A percentile compares a stretch with the other conserved stretches of the same genome.
phyloP scores from a whole-genome alignment of 1,140 invertebrate species.

The Muscidifurax raptorellus region DNA sequence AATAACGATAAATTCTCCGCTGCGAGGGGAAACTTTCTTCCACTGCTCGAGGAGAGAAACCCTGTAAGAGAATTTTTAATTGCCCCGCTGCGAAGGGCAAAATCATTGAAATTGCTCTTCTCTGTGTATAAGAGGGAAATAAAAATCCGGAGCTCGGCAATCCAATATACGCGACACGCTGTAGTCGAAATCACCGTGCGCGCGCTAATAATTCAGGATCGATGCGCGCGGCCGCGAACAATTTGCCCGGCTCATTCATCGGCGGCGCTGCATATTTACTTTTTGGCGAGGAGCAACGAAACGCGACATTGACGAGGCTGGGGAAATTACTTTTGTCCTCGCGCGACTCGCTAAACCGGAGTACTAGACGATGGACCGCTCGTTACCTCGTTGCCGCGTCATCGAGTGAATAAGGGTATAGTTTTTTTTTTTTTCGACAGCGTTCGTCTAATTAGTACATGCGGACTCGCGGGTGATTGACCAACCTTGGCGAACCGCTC shows the following conservation, averaged over 20 bases:
- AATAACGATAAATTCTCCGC: not conserved
- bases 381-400: slow-evolving; percentile 54
- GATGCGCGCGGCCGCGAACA: slow-evolving; percentile 24
- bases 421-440: not conserved
- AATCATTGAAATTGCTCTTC: no score
- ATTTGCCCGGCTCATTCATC: slow-evolving; percentile 42
- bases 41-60: not conserved
- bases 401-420: slow-evolving; percentile 1
- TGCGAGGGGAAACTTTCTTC: not conserved
- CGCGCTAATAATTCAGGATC: slow-evolving; percentile 45
- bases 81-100: not conserved
- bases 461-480: slow-evolving; percentile 12
- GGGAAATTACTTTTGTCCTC: slow-evolving; percentile 45
- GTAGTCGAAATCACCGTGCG: slow-evolving; percentile 8
- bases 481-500: slow-evolving; percentile 86
- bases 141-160: slow-evolving; percentile 20
- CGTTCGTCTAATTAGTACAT: not conserved
- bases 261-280: slow-evolving; percentile 39
- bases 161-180: slow-evolving; percentile 40
- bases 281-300: slow-evolving; percentile 28
- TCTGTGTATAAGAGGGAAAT: no score
- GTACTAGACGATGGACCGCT: not conserved
- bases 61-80: not conserved
- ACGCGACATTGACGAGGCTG: slow-evolving; percentile 32
- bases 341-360: slow-evolving; percentile 34